These are phyloP conservation scores for Metacarcinus magister DNA, from an alignment of 2,888 invertebrate species.

Conservation along the genomic window DNA sequence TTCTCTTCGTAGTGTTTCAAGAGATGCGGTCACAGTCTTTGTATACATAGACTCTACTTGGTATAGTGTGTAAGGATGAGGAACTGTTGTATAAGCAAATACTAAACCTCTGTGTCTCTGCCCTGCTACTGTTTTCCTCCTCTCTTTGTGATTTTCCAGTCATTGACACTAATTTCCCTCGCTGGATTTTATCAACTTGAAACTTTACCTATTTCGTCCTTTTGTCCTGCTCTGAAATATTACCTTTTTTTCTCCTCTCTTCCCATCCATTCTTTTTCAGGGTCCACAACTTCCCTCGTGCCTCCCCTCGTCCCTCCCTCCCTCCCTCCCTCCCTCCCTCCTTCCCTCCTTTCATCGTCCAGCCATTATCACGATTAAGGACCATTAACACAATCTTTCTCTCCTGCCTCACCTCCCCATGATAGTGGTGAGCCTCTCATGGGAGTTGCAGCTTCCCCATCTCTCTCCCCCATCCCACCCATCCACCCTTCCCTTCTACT, in stretches of 20 bases:
- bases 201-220: not conserved
- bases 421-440: not conserved
- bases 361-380: constrained; percentile 20
- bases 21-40: not conserved
- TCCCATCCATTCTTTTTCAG: not conserved
- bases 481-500: not conserved
- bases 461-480: not conserved
- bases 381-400: constrained; percentile 37
- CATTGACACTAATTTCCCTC: too few species aligned
- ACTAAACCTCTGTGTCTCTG: not conserved
- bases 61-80: not conserved
- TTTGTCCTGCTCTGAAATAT: not conserved
- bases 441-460: not conserved
- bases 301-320: not conserved
- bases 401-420: not conserved
- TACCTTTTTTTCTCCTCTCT: not conserved
- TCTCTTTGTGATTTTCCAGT: too few species aligned
- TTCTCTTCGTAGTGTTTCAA: not conserved
- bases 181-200: not conserved
- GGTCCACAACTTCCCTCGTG: not conserved
- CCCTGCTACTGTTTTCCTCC: not conserved
- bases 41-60: not conserved
- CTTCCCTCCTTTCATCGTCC: not conserved
- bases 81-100: not conserved
- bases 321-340: not conserved